Conservation (phyloP, 2,888 invertebrate genomes). For the Caenorhabditis imperialis region DNA sequence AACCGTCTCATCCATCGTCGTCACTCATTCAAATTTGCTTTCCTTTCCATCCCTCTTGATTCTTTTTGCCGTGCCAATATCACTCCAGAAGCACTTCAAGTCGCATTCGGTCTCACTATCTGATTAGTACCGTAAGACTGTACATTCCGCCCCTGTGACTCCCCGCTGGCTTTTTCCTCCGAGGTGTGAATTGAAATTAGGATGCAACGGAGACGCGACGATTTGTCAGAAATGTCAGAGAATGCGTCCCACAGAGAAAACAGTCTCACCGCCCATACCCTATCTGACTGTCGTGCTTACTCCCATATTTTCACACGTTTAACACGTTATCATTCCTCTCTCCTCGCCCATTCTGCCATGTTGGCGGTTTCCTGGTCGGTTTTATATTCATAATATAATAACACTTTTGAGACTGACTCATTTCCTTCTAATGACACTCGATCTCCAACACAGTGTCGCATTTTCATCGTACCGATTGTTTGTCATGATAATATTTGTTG, state of each 20-base stretch:
- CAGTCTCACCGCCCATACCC: slow-evolving; percentile 23
- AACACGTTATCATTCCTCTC: slow-evolving; percentile 30
- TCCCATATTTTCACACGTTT: slow-evolving; percentile 53
- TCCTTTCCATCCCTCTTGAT: slow-evolving; percentile 2
- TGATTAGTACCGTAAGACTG: slow-evolving; percentile 26
- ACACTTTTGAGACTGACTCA: slow-evolving; percentile 25
- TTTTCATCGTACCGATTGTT: slow-evolving; percentile 57
- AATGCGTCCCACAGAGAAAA: slow-evolving; percentile 34
- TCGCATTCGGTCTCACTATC: slow-evolving; percentile 14
- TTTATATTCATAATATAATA: slow-evolving; percentile 30
- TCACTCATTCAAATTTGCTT: slow-evolving; percentile 39
- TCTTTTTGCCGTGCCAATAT: slow-evolving; percentile 17
- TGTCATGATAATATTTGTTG: slow-evolving; percentile 63
- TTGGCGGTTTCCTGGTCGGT: not conserved
- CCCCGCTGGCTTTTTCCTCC: slow-evolving; percentile 41
- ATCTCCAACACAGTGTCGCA: slow-evolving; percentile 54
- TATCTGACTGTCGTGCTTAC: slow-evolving; percentile 33
- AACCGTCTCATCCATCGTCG: slow-evolving; percentile 46
- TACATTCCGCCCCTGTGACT: slow-evolving; percentile 5
- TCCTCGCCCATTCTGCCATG: too few species aligned
- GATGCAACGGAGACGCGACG: slow-evolving; percentile 13
- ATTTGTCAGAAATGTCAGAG: slow-evolving; percentile 8
- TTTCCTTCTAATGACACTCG: slow-evolving; percentile 53
- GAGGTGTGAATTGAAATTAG: slow-evolving; percentile 22
- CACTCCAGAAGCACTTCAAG: slow-evolving; percentile 12